Base-by-base conservation (phyloP, 2,113 vertebrate genomes). In the Thalassarche chlororhynchos region DNA sequence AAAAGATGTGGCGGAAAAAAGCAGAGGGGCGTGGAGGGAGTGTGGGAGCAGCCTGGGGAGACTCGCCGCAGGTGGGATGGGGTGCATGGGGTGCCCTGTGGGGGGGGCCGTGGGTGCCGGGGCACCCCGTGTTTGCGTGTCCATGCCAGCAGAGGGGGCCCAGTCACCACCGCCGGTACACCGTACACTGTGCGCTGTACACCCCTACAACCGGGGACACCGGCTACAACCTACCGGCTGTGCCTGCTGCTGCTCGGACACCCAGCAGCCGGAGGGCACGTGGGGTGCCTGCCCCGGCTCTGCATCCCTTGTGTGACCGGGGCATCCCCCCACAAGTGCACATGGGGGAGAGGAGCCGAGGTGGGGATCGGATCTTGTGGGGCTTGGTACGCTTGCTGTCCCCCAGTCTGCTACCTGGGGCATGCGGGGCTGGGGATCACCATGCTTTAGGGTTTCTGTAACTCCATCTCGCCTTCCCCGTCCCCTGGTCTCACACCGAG, bases 391-490 rank as follows among this genome's bases (percentile, higher is more conserved):
- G 0, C 24, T 44, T 14, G 14, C 31, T 25, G 11, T 26, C 34
- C 62, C 21, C 12, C 64, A 66, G 28, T 28, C 29, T 44, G 23
- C 57, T 61, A 20, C 9, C 8, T 31, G 14, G 23, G 18, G 19
- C 7, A 15, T 0, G 1, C 0, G 1, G 18, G 16, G 11, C 14
- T 55, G 44, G 18, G 17, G 19, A 0, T 8, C 15, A 46, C 52
- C 7, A 1, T 15, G 15, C 28, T 40, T 69, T 14, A 18, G 17
- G 12, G 7, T 32, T 60, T 80, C 31, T 77, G 8, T 23, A 47
- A 16, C 17, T n/a, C 64, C 10, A 2, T 10, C 26, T 34, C 5
- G 2, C 8, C 38, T 62, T 18, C 31, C 4, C 28, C 3, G 0
- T 38, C 21, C 14, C 7, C 6, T 2, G 4, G 6, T 24, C 20